phyloP scores from a whole-genome alignment of 1,140 invertebrate species.

The Saccostrea cuccullata region DNA sequence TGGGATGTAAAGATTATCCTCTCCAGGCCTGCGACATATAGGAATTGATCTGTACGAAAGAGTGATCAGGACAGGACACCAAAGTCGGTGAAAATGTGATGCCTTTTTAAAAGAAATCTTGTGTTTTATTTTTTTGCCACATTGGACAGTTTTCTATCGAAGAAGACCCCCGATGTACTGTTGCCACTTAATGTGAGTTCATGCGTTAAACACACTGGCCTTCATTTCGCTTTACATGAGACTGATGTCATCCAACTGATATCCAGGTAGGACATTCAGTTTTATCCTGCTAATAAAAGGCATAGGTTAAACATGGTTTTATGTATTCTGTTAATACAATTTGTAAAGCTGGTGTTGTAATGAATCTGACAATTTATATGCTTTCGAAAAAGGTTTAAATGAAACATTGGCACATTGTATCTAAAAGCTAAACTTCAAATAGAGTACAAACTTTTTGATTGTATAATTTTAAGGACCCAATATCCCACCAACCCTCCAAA shows the following conservation, averaged over 20 bases:
- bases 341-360: no score
- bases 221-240: not conserved
- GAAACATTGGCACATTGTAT: no score
- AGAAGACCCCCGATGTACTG: not conserved
- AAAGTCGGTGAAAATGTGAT: not conserved
- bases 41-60: not conserved
- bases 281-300: not conserved
- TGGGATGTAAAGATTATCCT: not conserved
- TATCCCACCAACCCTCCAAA: no score
- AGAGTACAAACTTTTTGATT: no score
- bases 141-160: not conserved
- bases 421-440: no score
- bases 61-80: not conserved
- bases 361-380: no score
- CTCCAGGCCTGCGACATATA: not conserved
- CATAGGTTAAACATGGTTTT: no score
- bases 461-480: no score
- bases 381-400: no score
- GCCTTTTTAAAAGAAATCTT: no score
- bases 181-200: not conserved
- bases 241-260: not conserved
- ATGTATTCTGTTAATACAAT: no score
- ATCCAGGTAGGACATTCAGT: not conserved
- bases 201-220: not conserved
- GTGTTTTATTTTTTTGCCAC: not conserved